Base-by-base conservation (phyloP, 2,113 vertebrate species). In the Tupaia tana region DNA sequence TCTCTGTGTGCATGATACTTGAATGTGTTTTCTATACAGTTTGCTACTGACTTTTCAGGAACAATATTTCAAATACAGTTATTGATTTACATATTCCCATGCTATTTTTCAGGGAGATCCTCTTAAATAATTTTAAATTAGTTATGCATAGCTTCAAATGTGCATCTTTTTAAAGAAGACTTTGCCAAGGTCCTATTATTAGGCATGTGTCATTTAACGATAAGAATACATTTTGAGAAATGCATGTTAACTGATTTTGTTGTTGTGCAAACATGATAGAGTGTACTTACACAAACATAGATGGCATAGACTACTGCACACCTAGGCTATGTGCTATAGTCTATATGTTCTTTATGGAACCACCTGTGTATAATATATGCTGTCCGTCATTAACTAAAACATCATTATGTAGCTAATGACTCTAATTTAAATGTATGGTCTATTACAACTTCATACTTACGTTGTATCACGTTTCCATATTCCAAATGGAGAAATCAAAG, bases 91-190 rank as follows among this genome's bases (percentile, higher is more conserved):
- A 25, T 66, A 90, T 75, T 82, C 58, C 59, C n/a, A 34, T 14
- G 16, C 24, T 87, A 5, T 69, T 94, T 93, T 81, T 69, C 52
- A 82, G 19, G 9, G 14, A 70, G 22, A 75, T 79, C 1, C 12
- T 77, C 52, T 58, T 63, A 95, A 91, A 91, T 87, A 89, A 58
- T 24, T 83, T 93, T 73, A 90, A 14, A 19, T 90, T 93, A 83
- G 27, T 24, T 89, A 89, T 90, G 4, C 64, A 24, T 69, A 31
- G 29, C 63, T 69, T 61, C 63, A 94, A 91, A 73, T 94, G 15
- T 63, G 9, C n/a, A 80, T 74, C 58, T 69, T 90, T 81, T 83
- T 22, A 93, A 70, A 83, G 27, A 95, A 94, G 7, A 2, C 61
- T 63, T 82, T 94, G 11, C 66, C n/a, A 81, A 75, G 29, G 12